Percentiles rank a stretch among this genome's conserved stretches.
Conservation (phyloP, 2,888 invertebrate species). For the Plebejus argus region DNA sequence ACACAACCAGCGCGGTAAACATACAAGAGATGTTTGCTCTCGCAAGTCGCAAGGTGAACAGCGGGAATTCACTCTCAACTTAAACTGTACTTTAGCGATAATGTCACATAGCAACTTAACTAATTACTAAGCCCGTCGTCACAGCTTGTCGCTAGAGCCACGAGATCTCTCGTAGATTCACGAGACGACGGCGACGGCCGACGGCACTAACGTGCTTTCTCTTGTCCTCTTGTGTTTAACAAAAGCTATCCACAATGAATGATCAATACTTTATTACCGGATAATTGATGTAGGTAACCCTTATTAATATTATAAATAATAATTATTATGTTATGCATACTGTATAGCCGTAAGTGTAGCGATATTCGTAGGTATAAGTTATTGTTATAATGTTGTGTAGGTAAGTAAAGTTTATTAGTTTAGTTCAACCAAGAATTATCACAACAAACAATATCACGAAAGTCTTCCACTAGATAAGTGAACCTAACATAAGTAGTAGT, state of each 20-base stretch:
- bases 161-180: not conserved
- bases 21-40: too few relatives aligned
- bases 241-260: not conserved
- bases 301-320: not conserved
- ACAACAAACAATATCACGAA: conserved; percentile 77
- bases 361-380: not conserved
- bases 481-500: conserved; percentile 21
- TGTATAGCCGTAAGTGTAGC: not conserved
- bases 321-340: too few relatives aligned
- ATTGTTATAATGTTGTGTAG: not conserved
- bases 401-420: conserved; percentile 49
- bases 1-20: not conserved
- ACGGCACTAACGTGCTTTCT: not conserved
- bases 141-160: not conserved
- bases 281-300: not conserved
- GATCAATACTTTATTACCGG: not conserved
- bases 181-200: not conserved
- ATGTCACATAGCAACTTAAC: not conserved
- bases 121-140: not conserved
- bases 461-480: conserved; percentile 66
- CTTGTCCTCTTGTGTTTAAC: too few relatives aligned
- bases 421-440: conserved; percentile 78
- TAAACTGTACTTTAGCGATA: not conserved
- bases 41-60: too few relatives aligned
- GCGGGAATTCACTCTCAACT: not conserved